Evolutionary conservation across 2,888 invertebrate species (phyloP).

Genomic region (Hirtodrosophila cameraria): DNA sequence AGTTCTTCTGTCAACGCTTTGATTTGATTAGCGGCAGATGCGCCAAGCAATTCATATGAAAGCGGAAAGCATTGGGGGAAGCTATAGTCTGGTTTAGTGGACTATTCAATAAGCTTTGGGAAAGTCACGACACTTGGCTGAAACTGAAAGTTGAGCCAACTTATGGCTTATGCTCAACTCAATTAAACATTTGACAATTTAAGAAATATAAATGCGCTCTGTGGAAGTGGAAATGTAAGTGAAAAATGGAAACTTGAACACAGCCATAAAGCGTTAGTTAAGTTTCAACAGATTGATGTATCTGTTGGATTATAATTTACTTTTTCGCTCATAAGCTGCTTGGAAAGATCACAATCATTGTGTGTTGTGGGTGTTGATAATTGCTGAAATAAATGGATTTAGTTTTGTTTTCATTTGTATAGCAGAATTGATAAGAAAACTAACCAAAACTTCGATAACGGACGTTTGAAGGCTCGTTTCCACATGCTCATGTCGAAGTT

Average conservation of each 20-base stretch:
- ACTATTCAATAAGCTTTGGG: conserved; percentile 37
- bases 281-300: conserved; percentile 20
- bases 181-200: conserved; percentile 44
- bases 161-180: conserved; percentile 25
- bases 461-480: too few species aligned
- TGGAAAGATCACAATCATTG: neutral
- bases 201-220: conserved; percentile 22
- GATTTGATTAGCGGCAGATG: conserved; percentile 60
- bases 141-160: conserved; percentile 54
- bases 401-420: neutral
- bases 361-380: conserved; percentile 5
- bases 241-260: conserved; percentile 12
- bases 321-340: neutral
- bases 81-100: conserved; percentile 7
- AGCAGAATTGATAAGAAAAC: neutral
- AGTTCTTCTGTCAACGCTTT: conserved; percentile 62
- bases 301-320: conserved; percentile 8
- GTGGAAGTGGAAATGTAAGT: conserved; percentile 10
- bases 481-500: too few species aligned
- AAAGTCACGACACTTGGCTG: conserved; percentile 49
- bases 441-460: neutral
- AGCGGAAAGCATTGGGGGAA: neutral
- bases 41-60: conserved; percentile 23
- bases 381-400: conserved; percentile 2
- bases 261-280: too few species aligned